Percentiles rank a stretch among this genome's conserved stretches.
phyloP scores from a whole-genome alignment of 2,113 vertebrate genomes.

The Podilymbus podiceps region DNA sequence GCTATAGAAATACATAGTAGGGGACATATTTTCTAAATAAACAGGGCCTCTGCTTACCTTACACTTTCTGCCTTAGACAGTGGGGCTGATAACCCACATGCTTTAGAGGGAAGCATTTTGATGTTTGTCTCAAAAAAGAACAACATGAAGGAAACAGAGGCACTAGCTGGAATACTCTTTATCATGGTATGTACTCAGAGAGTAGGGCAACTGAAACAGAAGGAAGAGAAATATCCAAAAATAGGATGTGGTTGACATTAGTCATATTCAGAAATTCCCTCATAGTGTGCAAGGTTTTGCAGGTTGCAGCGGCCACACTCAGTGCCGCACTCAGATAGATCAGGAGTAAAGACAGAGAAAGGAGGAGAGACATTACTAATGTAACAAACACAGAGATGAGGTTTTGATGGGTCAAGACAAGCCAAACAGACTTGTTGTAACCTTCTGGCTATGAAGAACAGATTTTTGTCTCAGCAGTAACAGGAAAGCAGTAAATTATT shows the following conservation, averaged over 20 bases:
- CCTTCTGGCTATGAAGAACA: neutral
- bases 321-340: no score
- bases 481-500: neutral
- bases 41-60: neutral
- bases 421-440: neutral
- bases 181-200: neutral
- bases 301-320: accelerated
- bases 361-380: neutral
- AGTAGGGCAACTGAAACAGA: neutral
- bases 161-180: neutral
- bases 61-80: neutral
- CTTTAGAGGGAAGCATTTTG: neutral
- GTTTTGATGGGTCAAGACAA: neutral
- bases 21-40: neutral
- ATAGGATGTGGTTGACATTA: neutral
- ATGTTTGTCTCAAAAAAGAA: neutral
- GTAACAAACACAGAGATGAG: neutral
- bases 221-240: neutral
- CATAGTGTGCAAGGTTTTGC: neutral
- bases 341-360: neutral
- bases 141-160: neutral
- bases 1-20: neutral
- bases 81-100: neutral
- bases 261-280: neutral
- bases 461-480: neutral